A percentile compares a stretch with the other conserved stretches of the same genome.
Conservation (phyloP, 2,888 invertebrate species). For the Polyommatus iphigenia region DNA sequence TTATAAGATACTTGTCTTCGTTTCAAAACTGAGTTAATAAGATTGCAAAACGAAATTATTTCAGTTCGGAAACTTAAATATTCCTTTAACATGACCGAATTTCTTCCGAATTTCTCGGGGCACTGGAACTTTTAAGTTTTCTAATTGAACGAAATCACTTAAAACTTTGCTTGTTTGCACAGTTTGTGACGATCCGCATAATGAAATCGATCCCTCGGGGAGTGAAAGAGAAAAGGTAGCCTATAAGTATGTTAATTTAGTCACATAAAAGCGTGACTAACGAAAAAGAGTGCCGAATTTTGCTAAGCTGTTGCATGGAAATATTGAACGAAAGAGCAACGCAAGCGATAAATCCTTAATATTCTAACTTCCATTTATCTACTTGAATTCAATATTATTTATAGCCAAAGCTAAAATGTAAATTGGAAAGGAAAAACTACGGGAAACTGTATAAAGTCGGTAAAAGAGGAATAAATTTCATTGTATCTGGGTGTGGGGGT, state of each 20-base stretch:
- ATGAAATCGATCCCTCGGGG: not conserved
- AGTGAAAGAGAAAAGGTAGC: not conserved
- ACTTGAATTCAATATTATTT: not conserved
- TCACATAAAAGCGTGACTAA: not conserved
- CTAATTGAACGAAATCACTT: not conserved
- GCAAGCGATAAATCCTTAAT: not conserved
- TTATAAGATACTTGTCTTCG: not conserved
- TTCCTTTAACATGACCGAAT: not conserved
- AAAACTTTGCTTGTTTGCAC: not conserved
- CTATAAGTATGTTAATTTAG: not conserved
- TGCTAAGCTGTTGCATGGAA: not conserved
- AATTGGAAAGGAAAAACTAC: not conserved
- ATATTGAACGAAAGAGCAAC: not conserved
- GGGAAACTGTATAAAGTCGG: not conserved
- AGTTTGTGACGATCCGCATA: not conserved
- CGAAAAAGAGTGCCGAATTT: not conserved
- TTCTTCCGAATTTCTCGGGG: not conserved
- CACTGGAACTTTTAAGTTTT: not conserved
- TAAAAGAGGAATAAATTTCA: slow-evolving; percentile 3
- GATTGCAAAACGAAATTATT: not conserved
- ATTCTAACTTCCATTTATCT: not conserved
- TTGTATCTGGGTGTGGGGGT: not conserved
- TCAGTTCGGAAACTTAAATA: not conserved
- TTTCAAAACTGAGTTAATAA: not conserved
- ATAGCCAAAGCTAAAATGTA: not conserved